Conservation (phyloP, 2,797 vertebrate genomes). For the Fringilla coelebs region DNA sequence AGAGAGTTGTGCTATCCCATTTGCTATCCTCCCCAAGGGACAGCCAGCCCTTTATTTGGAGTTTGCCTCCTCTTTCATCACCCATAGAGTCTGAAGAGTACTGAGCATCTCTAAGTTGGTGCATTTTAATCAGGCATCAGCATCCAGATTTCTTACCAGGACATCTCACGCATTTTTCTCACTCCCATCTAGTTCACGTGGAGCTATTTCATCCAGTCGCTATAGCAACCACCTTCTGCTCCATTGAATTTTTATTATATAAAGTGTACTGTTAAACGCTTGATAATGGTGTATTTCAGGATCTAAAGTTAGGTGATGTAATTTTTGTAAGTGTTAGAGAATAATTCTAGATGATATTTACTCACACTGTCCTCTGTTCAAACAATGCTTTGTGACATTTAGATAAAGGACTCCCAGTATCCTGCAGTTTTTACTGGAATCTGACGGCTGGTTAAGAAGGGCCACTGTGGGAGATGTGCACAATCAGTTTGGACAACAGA, state of each 20-base stretch:
- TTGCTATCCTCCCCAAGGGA: background rate
- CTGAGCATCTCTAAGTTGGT: background rate
- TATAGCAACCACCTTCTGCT: background rate
- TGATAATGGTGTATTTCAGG: background rate
- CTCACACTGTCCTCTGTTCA: background rate
- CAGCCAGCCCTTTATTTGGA: background rate
- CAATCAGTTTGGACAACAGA: background rate
- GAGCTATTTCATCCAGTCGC: background rate
- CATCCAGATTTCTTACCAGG: background rate
- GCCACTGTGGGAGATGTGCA: background rate
- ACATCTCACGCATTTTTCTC: background rate
- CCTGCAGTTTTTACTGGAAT: background rate
- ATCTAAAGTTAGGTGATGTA: background rate
- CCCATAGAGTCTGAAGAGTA: background rate
- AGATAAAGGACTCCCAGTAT: background rate
- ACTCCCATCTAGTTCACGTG: background rate
- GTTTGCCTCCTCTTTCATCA: background rate
- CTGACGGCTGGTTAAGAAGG: background rate
- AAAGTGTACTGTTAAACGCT: background rate
- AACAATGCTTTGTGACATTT: background rate
- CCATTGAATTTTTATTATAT: background rate
- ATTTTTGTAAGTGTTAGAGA: background rate
- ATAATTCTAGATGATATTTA: background rate
- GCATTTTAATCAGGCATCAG: background rate
- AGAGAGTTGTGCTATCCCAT: background rate